Base-by-base conservation (phyloP, 2,888 invertebrate genomes). In the Polydrusus cervinus region DNA sequence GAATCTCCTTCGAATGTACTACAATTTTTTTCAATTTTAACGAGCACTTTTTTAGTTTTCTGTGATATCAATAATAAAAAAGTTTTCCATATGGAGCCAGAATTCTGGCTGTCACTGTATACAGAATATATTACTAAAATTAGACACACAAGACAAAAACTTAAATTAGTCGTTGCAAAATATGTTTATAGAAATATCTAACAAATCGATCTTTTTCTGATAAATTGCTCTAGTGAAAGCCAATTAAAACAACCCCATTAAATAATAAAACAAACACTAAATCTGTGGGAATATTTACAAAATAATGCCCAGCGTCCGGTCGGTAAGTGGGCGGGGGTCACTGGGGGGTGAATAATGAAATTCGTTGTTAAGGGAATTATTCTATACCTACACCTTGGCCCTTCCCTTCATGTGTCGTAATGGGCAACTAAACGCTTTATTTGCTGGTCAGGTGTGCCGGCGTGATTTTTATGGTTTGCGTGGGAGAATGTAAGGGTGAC, bases 341-440 rank as follows among this genome's bases (percentile, higher is more conserved):
- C 49, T 71, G 57, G 71, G 74, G 77, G 74, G 77, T 74, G 74
- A 70, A 70, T 77, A 77, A 77, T 77, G 71, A 66, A 71, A 77
- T 74, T 74, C 73, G 65, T 70, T 53, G 65, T 74, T 69, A 71
- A 62, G 74, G 74, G 74, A 74, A 60, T 74, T 49, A 25, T 71
- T 74, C 55, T 60, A 61, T 68, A 61, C 53, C 6, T 34, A 53
- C 66, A 61, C 74, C 67, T 5, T 25, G 25, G 25, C 25, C 25
- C 25, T 25, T 25, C 25, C 61, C 55, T 61, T 43, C 67, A 65
- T 18, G 47, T 14, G 49, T 34, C 47, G 49, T 45, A 72, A 67
- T 69, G 69, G 69, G 45, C 60, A 60, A 49, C 61, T 69, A 69
- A 72, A 72, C 47, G 62, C 47, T 74, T 74, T 68, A 49, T 68